A percentile compares a stretch with the other conserved stretches of the same genome.
These are phyloP conservation scores for Spizella passerina DNA, from an alignment of 2,797 vertebrate genomes.

Conservation along the genomic window DNA sequence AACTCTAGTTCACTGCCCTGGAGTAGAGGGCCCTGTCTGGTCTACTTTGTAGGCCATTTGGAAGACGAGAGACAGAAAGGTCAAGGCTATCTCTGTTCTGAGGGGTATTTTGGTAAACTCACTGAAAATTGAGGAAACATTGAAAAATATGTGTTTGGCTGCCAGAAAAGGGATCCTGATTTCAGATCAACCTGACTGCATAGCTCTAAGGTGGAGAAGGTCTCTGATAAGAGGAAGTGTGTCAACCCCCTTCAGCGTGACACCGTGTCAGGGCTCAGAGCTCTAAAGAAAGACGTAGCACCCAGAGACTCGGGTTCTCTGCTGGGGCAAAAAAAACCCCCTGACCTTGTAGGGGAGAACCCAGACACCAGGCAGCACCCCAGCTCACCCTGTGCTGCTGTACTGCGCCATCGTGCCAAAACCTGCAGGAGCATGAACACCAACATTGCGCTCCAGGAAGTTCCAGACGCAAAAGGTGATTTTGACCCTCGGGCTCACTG, in stretches of 20 bases:
- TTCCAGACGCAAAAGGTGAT: neutral
- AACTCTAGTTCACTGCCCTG: neutral
- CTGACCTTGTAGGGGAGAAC: neutral
- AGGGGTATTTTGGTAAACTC: neutral
- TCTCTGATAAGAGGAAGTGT: neutral
- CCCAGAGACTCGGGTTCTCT: accelerated
- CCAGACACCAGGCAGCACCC: neutral
- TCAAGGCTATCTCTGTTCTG: neutral
- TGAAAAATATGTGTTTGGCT: neutral
- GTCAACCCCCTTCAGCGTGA: neutral
- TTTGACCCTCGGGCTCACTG: neutral
- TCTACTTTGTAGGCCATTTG: neutral
- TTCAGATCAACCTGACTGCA: neutral
- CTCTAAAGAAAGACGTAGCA: accelerated
- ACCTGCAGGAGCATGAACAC: neutral
- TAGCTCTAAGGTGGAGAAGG: neutral
- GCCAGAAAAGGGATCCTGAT: neutral
- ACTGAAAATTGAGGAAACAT: neutral
- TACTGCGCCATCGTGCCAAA: accelerated
- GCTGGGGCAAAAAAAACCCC: neutral
- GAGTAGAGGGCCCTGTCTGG: neutral
- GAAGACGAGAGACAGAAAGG: neutral
- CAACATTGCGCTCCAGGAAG: accelerated
- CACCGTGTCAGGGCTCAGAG: neutral
- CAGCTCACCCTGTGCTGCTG: accelerated